Percentiles rank a stretch among this genome's conserved stretches.
These are phyloP conservation scores for Cebus imitator DNA, from an alignment of 2,113 vertebrate genomes.

Conservation along the genomic window DNA sequence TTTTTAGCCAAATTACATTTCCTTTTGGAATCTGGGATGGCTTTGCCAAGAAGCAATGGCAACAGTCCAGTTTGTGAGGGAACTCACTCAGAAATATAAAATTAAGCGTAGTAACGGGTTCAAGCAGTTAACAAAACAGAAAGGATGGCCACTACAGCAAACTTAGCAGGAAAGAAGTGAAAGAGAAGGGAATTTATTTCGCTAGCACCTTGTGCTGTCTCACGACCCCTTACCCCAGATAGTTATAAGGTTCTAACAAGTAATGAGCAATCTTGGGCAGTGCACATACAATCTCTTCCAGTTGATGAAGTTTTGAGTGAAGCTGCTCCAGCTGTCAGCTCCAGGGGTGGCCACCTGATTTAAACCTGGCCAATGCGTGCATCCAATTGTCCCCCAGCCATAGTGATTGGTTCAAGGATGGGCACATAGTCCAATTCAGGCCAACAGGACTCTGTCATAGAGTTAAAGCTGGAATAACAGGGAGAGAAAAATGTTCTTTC, in stretches of 20 bases:
- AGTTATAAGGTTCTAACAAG: background rate
- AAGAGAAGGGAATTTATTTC: background rate
- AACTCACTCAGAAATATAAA: background rate
- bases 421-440: background rate
- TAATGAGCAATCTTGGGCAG: background rate
- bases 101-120: background rate
- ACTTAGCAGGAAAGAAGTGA: background rate
- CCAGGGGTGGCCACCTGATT: background rate
- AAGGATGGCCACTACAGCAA: background rate
- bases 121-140: background rate
- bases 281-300: background rate
- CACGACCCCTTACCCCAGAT: background rate
- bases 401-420: background rate
- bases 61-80: background rate
- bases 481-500: background rate
- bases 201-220: background rate
- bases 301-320: background rate
- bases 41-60: constrained; percentile 48
- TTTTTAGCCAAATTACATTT: constrained; percentile 43
- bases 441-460: background rate
- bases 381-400: background rate
- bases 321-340: background rate
- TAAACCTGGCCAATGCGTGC: background rate
- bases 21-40: constrained; percentile 18
- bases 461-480: background rate